Conservation (phyloP, 2,113 vertebrate genomes). For the Pan paniscus region DNA sequence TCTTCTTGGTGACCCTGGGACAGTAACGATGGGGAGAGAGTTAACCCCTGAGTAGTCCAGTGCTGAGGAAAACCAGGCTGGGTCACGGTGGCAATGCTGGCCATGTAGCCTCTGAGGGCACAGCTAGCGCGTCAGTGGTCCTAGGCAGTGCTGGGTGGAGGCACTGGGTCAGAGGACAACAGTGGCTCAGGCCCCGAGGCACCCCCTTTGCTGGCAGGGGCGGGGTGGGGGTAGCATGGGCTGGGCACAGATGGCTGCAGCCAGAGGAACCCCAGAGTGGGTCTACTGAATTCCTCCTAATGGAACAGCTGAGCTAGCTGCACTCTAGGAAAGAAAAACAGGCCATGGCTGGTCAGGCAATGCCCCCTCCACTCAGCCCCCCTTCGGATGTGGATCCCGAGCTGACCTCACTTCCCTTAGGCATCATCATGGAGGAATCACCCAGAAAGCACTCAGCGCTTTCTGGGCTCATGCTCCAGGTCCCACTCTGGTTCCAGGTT, state of each 20-base stretch:
- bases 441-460: background rate
- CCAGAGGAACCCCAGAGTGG: background rate
- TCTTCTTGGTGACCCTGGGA: constrained; percentile 92
- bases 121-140: background rate
- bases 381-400: background rate
- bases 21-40: background rate
- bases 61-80: background rate
- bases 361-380: background rate
- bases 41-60: accelerated
- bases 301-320: background rate
- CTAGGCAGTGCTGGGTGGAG: background rate
- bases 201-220: background rate
- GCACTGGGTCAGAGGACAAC: background rate
- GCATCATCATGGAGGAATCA: background rate
- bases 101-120: background rate
- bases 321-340: background rate
- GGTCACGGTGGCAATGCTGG: accelerated
- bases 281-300: background rate
- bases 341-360: accelerated
- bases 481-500: background rate
- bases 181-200: too few species aligned
- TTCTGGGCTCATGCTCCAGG: background rate
- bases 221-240: background rate
- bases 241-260: background rate
- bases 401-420: background rate